A percentile compares a stretch with the other conserved stretches of the same genome.
phyloP scores from a whole-genome alignment of 2,113 vertebrate genomes.

The Syngnathoides biaculeatus region DNA sequence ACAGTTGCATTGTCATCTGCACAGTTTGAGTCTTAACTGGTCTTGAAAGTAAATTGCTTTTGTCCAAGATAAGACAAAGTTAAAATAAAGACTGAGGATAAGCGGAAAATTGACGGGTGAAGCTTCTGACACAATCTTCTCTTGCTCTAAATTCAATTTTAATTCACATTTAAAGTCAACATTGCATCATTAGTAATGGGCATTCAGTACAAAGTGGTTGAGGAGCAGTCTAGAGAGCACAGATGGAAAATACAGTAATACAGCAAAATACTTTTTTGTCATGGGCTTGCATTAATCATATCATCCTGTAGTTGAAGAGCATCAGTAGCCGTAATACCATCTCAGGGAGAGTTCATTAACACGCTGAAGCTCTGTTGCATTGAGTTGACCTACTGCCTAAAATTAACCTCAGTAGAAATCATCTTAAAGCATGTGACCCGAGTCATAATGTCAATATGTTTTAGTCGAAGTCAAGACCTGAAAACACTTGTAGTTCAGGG shows the following conservation, averaged over 20 bases:
- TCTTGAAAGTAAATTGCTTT: neutral
- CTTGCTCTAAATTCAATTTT: too few relatives aligned
- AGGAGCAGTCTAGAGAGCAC: too few relatives aligned
- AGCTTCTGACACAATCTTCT: too few relatives aligned
- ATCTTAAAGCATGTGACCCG: constrained; percentile 17
- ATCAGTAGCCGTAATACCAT: constrained; percentile 9
- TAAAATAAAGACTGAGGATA: too few relatives aligned
- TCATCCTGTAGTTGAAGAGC: constrained; percentile 35
- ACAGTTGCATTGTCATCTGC: too few relatives aligned
- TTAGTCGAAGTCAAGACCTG: neutral
- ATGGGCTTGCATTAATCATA: constrained; percentile 24
- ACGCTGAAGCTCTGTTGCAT: constrained; percentile 13
- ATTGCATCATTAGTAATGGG: too few relatives aligned
- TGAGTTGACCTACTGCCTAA: constrained; percentile 16
- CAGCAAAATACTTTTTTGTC: constrained; percentile 12
- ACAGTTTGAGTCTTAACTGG: neutral
- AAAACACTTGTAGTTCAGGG: neutral
- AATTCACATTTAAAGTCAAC: too few relatives aligned
- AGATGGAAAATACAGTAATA: neutral
- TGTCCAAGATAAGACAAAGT: too few relatives aligned
- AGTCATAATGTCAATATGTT: neutral
- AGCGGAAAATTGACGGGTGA: too few relatives aligned
- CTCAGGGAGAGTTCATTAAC: constrained; percentile 21
- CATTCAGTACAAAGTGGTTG: too few relatives aligned
- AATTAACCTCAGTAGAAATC: constrained; percentile 17